A percentile compares a stretch with the other conserved stretches of the same genome.
Evolutionary conservation across 1,140 invertebrate genomes (phyloP).

Genomic region (Drosophila malerkotliana): DNA sequence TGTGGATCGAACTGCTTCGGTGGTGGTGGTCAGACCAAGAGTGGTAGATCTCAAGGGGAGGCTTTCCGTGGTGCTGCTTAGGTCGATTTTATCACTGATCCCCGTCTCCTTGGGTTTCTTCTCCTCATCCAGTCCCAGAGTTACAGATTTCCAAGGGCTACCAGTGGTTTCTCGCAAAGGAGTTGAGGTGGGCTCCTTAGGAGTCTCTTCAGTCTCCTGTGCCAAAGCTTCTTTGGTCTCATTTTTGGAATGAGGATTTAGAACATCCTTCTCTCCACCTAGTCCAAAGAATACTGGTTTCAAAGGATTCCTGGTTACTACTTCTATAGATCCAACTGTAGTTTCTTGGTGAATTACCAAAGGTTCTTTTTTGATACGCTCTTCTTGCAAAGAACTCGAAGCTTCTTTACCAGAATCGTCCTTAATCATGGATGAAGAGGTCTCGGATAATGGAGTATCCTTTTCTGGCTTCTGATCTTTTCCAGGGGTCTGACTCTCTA

Average conservation of each 20-base stretch:
- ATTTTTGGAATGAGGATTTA: not conserved
- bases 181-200: not conserved
- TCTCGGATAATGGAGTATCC: not conserved
- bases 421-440: not conserved
- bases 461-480: not conserved
- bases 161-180: not conserved
- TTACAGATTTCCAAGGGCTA: not conserved
- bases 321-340: not conserved
- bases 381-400: not conserved
- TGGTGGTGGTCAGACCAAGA: slow-evolving; percentile 1
- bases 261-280: not conserved
- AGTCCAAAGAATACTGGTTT: not conserved
- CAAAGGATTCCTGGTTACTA: not conserved
- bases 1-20: slow-evolving; percentile 6
- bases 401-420: not conserved
- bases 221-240: not conserved
- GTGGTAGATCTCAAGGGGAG: not conserved
- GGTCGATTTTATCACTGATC: not conserved
- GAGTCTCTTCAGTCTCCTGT: not conserved
- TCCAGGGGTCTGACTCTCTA: not conserved
- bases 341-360: not conserved
- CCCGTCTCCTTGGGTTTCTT: not conserved
- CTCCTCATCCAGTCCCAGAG: not conserved
- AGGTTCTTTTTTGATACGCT: not conserved
- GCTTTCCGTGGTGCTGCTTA: not conserved